phyloP scores from a whole-genome alignment of 2,797 vertebrate genomes.

The Smutsia gigantea region DNA sequence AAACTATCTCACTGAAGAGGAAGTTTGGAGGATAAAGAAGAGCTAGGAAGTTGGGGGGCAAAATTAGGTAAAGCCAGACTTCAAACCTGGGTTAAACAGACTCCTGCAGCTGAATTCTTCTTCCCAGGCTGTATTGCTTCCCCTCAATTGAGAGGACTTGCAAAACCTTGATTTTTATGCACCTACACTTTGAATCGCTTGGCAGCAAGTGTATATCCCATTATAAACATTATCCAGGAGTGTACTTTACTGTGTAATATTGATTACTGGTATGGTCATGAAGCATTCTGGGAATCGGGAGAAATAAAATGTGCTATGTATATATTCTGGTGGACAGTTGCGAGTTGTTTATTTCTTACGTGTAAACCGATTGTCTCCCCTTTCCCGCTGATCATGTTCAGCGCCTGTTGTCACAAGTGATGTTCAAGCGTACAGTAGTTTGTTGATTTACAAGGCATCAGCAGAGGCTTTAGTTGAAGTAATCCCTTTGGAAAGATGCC shows the following conservation, averaged over 20 bases:
- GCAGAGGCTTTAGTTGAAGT: conserved; percentile 46
- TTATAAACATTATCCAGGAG: neutral
- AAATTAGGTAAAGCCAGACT: neutral
- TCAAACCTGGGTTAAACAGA: neutral
- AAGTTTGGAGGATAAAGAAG: neutral
- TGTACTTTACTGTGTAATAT: neutral
- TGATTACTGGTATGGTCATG: neutral
- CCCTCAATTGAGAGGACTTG: neutral
- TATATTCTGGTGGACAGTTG: neutral
- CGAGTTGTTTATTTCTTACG: neutral
- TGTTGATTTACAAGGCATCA: neutral
- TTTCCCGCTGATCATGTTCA: neutral
- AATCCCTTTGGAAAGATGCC: conserved; percentile 31
- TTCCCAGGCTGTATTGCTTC: neutral
- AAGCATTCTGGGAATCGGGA: neutral
- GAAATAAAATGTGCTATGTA: fast-evolving
- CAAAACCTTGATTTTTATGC: neutral
- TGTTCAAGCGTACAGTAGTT: neutral
- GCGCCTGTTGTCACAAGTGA: neutral
- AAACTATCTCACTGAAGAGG: neutral
- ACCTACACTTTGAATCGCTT: neutral
- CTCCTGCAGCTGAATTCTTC: neutral
- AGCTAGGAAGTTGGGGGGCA: neutral
- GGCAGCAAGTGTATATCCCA: neutral
- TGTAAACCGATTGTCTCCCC: neutral